These are phyloP conservation scores for Garrulus glandarius DNA, from an alignment of 2,797 vertebrate species.

Conservation along the genomic window DNA sequence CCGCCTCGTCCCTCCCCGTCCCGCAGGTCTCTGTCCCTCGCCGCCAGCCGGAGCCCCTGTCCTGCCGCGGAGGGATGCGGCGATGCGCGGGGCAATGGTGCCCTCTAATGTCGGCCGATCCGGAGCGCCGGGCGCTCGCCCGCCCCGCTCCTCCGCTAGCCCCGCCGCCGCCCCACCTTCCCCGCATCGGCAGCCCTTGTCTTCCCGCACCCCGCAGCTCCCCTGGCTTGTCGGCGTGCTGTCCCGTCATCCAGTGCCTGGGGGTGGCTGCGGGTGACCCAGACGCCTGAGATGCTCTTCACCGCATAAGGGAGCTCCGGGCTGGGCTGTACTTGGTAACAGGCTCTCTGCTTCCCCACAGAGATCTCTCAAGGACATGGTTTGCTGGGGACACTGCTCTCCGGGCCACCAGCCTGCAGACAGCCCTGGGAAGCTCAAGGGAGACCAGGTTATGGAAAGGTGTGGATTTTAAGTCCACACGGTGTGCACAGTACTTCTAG, in stretches of 20 bases:
- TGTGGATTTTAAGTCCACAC: rapidly evolving
- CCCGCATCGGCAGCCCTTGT: not conserved
- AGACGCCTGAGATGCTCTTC: rapidly evolving
- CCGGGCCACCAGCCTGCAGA: not conserved
- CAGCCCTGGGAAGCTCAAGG: not conserved
- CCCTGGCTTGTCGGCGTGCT: rapidly evolving
- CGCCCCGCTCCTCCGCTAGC: no score
- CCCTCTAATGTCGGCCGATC: constrained; percentile 45
- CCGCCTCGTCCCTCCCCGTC: not conserved
- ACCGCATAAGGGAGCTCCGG: rapidly evolving
- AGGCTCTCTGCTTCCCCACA: rapidly evolving
- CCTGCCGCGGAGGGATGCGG: not conserved
- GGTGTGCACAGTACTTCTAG: not conserved
- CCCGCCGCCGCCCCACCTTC: no score
- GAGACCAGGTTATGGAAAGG: not conserved
- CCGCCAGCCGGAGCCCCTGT: not conserved
- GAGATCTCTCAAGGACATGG: rapidly evolving
- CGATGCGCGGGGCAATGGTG: constrained; percentile 25
- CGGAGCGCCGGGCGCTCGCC: not conserved
- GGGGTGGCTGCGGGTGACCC: rapidly evolving
- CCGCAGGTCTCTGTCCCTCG: not conserved
- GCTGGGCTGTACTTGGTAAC: rapidly evolving
- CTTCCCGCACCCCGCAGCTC: not conserved
- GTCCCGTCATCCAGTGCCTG: not conserved
- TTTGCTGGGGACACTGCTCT: not conserved